Base-by-base conservation (phyloP, 2,797 vertebrate species). In the Brachymystax lenok region DNA sequence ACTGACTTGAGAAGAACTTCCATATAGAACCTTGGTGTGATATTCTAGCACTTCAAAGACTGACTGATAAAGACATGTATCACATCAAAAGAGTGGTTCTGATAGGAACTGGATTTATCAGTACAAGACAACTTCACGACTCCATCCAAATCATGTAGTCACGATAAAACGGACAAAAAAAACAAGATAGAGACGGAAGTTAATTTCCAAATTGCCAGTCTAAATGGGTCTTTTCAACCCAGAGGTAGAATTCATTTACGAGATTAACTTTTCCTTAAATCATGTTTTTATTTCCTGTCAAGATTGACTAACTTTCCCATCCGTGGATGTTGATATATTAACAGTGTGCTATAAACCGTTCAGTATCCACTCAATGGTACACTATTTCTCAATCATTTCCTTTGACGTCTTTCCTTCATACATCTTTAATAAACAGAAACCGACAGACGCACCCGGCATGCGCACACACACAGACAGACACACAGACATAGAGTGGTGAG, bases 151-250 rank as follows among this genome's bases (percentile, higher is more conserved):
- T 90, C 89, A 88, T 84, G 79, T 40, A 85, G 85, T 83, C 83
- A 75, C 74, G 85, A 91, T 92, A 92, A 91, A 90, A 91, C 81
- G 90, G 90, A 92, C 89, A 89, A 87, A 90, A 87, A 89, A 74
- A 69, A 69, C 67, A 35, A 91, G 88, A 93, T 89, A 87, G 80
- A 87, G 74, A 83, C 83, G 85, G 85, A 88, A 90, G 90, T 92
- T 91, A 78, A 86, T 90, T 92, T 92, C 85, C 84, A 88, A 91
- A 92, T 89, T 91, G 85, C 85, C 90, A 84, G 85, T 91, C 88
- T 92, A 94, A 94, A 93, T 92, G 87, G 92, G 92, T 93, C 91
- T 92, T 93, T 93, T 90, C 84, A 85, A 90, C 87, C 88, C 86
- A 87, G 91, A 90, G 90, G 91, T 92, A 91, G 87, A 87, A 92